phyloP scores from a whole-genome alignment of 2,888 invertebrate genomes.

The Drosophila anomalata region DNA sequence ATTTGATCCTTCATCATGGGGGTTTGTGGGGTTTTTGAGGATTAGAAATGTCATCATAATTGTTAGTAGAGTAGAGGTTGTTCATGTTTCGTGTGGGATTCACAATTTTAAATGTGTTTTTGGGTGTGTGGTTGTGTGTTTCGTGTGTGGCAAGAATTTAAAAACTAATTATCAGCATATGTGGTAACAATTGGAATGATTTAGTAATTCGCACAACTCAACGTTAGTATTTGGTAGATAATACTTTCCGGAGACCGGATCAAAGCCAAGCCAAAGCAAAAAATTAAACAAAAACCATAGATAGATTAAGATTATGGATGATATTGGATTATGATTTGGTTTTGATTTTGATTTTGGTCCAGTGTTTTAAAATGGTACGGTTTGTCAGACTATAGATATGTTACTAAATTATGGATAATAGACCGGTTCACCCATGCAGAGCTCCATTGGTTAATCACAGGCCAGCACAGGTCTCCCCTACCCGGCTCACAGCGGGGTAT shows the following conservation, averaged over 20 bases:
- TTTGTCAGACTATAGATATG: constrained; percentile 37
- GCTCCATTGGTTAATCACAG: constrained; percentile 28
- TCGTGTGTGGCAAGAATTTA: constrained; percentile 28
- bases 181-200: constrained; percentile 36
- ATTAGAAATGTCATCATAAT: constrained; percentile 19
- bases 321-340: constrained; percentile 15
- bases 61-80: constrained; percentile 30
- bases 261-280: constrained; percentile 36
- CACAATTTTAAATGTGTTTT: constrained; percentile 34
- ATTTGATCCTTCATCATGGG: constrained; percentile 48
- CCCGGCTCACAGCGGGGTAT: constrained; percentile 80
- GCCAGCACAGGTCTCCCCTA: background rate
- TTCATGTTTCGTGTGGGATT: constrained; percentile 29
- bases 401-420: background rate
- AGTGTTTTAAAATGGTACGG: constrained; percentile 18
- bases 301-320: constrained; percentile 26
- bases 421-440: constrained; percentile 37
- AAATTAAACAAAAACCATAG: constrained; percentile 14
- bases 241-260: constrained; percentile 15
- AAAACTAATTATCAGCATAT: constrained; percentile 22
- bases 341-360: constrained; percentile 26
- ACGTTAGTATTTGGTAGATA: constrained; percentile 19
- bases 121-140: background rate
- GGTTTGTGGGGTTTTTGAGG: constrained; percentile 14
- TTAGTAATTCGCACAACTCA: constrained; percentile 41